Base-by-base conservation (phyloP, 2,888 invertebrate genomes). In the Caenorhabditis wallacei region DNA sequence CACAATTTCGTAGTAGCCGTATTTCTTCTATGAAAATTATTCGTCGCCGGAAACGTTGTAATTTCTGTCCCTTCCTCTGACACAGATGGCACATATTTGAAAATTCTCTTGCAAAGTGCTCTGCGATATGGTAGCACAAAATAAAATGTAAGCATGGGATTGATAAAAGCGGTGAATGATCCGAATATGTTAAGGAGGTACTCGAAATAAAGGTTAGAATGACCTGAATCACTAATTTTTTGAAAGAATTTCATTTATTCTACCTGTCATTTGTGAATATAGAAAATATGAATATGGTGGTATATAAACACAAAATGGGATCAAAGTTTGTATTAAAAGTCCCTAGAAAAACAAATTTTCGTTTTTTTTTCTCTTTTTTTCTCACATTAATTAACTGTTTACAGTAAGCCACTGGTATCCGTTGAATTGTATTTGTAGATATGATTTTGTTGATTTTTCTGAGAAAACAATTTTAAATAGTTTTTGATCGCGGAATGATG, bases 71-170 rank as follows among this genome's bases (percentile, higher is more conserved):
- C 72, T 3, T 63, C 72, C 26, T 75, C 75, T 0, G 75, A 75
- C n/a, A 53, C 5, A 0, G 63, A 63, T 40, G 75, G 66, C 16
- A 75, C 5, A 46, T 57, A 51, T 7, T 54, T 64, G 57, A 56
- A 75, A 4, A 75, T n/a, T 37, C 13, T 66, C 2, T n/a, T 43
- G 26, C 57, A 66, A 13, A 80, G 43, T 8, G 72, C 61, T 61
- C 72, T 30, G 0, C 80, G 72, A 37, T 80, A 80, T 1, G 80
- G 80, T 1, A 80, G 56, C 24, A 80, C 80, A 51, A 68, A 80
- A 16, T 80, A 74, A 1, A 80, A 64, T 16, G 80, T 80, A 16
- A 80, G 72, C 54, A 72, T 43, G 37, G 80, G 80, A 30, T 80
- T 70, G 18, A 72, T 20, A 11, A 80, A 59, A 5, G 80, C 66